Evolutionary conservation across 92 coral and sea anemone genomes (phyloP), one percentile per base, ranked within the genome.

Genomic region (Parazoanthus atlanticus): DNA sequence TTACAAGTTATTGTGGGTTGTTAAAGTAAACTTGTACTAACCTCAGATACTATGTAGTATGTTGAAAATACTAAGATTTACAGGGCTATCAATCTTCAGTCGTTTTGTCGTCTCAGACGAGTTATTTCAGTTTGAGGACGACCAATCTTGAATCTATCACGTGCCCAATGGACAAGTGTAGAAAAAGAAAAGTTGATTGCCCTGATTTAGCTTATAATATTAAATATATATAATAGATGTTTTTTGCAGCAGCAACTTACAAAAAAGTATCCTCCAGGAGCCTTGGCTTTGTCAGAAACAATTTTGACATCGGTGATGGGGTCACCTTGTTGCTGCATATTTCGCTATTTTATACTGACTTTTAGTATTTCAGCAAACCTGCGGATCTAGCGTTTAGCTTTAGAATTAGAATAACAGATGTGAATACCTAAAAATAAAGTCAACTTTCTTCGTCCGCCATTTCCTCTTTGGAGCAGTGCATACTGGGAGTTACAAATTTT

Each of bases 301-400:
- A 96, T 88, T 47, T 88, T 90, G 15, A 96, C 90, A 71, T 96
- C 98, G 32, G 99, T 93, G 49, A 96, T 88, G 8, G 98, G 93
- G 19, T 89, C 95, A 25, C 67, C 86, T 70, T 41, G 77, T 69
- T 83, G 86, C 41, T 83, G 86, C 86, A 83, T 83, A 26, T 78
- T 49, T 52, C 26, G 69, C 69, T 61, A 23, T 3, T 6, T 61
- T 61, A 19, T 23, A 19, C 28, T 61, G 69, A 61, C 28, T 61
- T 61, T 61, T 30, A 75, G 43, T 33, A 23, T 3, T 33, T 33
- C 49, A 33, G 79, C 49, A 75, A 75, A 75, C 67, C 66, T 29
- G 65, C n/a, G 28, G 61, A 33, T 47, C 38, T 2, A 30, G 64
- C 66, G 25, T 80, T 54, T 17, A 19, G 28, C 46, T 17, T 56